These are phyloP conservation scores for Halesus radiatus DNA, from an alignment of 1,140 invertebrate genomes.

Conservation along the genomic window DNA sequence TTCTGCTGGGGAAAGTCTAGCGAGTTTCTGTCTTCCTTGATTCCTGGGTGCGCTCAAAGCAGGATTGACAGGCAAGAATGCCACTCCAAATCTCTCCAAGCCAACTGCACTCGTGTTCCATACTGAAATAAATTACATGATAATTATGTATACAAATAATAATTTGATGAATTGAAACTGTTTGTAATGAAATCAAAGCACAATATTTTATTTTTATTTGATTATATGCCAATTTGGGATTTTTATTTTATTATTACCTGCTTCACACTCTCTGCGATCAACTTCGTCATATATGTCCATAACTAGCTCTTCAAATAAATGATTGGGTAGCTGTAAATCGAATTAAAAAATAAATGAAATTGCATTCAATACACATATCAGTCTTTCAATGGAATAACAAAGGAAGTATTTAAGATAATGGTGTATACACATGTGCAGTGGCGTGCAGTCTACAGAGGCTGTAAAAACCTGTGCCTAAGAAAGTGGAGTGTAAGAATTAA, in stretches of 20 bases:
- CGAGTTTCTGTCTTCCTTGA: conserved; percentile 97
- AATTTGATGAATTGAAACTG: neutral
- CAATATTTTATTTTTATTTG: no score
- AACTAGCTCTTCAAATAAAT: conserved; percentile 94
- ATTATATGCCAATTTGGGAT: no score
- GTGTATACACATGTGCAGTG: no score
- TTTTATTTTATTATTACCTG: conserved; percentile 72
- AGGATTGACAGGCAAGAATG: conserved; percentile 96
- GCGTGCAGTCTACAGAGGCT: no score
- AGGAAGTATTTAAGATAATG: no score
- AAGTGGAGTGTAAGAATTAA: no score
- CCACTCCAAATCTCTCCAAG: conserved; percentile 83
- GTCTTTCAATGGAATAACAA: no score
- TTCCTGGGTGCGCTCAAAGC: conserved; percentile 94
- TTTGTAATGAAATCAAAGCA: no score
- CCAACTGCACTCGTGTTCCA: conserved; percentile 82
- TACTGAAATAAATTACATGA: conserved; percentile 66
- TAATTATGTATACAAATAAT: neutral
- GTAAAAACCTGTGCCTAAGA: no score
- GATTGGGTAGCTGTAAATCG: conserved; percentile 80
- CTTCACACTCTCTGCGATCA: conserved; percentile 93
- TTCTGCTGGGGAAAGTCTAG: conserved; percentile 90
- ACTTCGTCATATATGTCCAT: conserved; percentile 99
- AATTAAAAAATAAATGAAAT: no score
- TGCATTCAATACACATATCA: no score